Base-by-base conservation (phyloP, 2,888 invertebrate species). In the Coelopa pilipes region DNA sequence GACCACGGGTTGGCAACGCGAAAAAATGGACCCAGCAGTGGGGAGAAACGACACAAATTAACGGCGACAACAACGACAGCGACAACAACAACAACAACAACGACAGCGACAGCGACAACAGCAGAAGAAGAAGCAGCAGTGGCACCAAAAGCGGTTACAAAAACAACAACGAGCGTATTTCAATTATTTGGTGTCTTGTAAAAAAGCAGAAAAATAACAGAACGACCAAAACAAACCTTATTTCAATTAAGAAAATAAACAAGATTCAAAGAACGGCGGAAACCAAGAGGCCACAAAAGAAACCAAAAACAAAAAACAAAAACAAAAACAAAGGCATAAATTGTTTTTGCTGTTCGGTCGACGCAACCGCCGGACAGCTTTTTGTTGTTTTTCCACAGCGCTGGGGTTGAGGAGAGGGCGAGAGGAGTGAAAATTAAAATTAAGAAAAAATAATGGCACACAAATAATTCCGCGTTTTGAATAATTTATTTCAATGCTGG, bases 1-100 rank as follows among this genome's bases (percentile, higher is more conserved):
- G 11, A 17, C 57, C 21, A 19, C 70, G 69, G 72, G 45, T 72
- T 74, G 67, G 70, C 55, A 72, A 70, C 34, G 34, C 34, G 34
- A 34, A 34, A 24, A 53, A 21, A 19, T 17, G 17, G 55, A 70
- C 24, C 45, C 17, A 60, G 7, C 34, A 2, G 7, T 4, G 7
- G 34, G 34, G 7, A 34, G 34, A 65, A 72, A 21, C 50, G 46
- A 50, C 7, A 71, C 19, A 50, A 11, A 34, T 66, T 19, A 68
- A 74, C 70, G 70, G 21, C 17, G 24, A 15, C 57, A 19, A 21
- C 47, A 59, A 49, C 4, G 2, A 34, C 34, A 34, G 7, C 17
- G 49, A 65, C 21, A 72, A 59, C 15, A 65, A 17, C 59, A 53
- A 60, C 53, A 49, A 34, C 68, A 45, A 59, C 15, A 68, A 59